A percentile compares a stretch with the other conserved stretches of the same genome.
phyloP scores from a whole-genome alignment of 2,797 vertebrate species.

The Valencia hispanica region DNA sequence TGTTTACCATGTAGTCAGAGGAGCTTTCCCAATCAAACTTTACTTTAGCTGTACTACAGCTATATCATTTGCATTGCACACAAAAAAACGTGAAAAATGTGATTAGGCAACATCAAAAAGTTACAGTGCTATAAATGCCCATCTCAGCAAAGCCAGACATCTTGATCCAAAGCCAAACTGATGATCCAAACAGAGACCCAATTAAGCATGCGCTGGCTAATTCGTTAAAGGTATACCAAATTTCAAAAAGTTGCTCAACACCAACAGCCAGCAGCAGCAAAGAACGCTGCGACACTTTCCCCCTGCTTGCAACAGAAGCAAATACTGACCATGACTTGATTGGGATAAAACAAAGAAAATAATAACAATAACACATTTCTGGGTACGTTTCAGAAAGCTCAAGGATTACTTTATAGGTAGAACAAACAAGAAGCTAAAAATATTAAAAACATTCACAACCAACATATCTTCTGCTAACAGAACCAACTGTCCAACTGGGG shows the following conservation, averaged over 20 bases:
- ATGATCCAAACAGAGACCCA: background rate
- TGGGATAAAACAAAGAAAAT: background rate
- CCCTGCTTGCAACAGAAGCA: background rate
- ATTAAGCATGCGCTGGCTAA: background rate
- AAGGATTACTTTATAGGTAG: background rate
- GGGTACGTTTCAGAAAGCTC: background rate
- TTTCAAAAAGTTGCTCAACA: background rate
- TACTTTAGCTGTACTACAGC: background rate
- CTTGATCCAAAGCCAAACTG: background rate
- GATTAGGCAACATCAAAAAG: too few relatives aligned
- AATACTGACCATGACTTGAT: background rate
- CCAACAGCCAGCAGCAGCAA: too few relatives aligned
- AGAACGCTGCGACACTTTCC: too few relatives aligned
- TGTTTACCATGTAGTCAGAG: background rate
- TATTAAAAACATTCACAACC: background rate
- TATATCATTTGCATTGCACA: background rate
- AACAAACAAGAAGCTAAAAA: background rate
- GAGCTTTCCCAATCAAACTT: background rate
- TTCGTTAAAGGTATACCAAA: background rate
- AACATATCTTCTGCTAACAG: background rate
- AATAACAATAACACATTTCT: background rate
- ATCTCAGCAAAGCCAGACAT: background rate
- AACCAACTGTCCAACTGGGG: too few relatives aligned
- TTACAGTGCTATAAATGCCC: too few relatives aligned
- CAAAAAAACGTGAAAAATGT: too few relatives aligned